Conservation (phyloP, 2,797 vertebrate species). For the Octomys mimax region DNA sequence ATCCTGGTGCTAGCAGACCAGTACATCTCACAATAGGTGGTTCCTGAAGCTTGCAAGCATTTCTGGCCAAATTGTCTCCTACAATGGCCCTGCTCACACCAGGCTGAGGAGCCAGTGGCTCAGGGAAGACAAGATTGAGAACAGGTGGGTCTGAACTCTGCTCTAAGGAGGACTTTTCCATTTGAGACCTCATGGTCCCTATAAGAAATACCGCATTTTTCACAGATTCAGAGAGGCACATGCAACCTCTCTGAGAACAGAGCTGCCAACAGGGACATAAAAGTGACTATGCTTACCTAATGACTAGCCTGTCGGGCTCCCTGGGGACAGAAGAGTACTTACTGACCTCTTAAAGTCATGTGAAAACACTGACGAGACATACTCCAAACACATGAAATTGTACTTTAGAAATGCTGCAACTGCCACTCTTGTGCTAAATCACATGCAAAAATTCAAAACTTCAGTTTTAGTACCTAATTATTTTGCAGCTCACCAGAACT, state of each 20-base stretch:
- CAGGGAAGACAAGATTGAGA: not conserved
- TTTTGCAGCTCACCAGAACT: not conserved
- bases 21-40: not conserved
- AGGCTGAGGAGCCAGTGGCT: not conserved
- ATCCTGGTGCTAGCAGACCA: too few relatives aligned
- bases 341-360: not conserved
- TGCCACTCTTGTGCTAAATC: not conserved
- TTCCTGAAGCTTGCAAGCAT: too few relatives aligned
- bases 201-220: not conserved
- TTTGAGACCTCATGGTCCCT: not conserved
- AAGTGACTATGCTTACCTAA: not conserved
- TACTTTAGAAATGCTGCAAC: not conserved
- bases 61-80: not conserved
- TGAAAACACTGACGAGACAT: not conserved
- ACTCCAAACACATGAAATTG: not conserved
- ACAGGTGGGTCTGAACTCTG: too few relatives aligned
- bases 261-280: not conserved
- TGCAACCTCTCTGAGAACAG: not conserved
- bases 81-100: too few relatives aligned
- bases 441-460: not conserved
- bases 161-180: not conserved
- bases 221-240: not conserved
- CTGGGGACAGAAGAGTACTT: fast-evolving
- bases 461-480: not conserved
- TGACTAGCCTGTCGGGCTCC: not conserved